Conservation (phyloP, 1,140 invertebrate genomes). For the Drosophila bipectinata region DNA sequence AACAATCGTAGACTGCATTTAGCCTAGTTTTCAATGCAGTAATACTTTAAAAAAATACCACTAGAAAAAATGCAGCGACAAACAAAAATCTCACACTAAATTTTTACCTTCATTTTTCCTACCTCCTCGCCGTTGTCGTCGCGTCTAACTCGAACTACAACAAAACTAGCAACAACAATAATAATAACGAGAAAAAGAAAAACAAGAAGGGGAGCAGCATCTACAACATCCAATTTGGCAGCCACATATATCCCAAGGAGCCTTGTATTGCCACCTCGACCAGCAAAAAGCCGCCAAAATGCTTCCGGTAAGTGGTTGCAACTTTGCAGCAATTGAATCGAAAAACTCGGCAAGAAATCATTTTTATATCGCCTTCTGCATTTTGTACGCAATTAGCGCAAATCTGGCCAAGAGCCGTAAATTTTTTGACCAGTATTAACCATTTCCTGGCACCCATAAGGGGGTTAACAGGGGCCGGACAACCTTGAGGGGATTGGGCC, state of each 20-base stretch:
- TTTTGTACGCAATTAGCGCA: slow-evolving; percentile 54
- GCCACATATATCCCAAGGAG: slow-evolving; percentile 43
- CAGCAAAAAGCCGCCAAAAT: slow-evolving; percentile 72
- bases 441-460: slow-evolving; percentile 22
- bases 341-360: slow-evolving; percentile 30
- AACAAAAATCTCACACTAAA: slow-evolving; percentile 49
- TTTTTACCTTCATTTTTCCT: slow-evolving; percentile 25
- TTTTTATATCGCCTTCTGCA: slow-evolving; percentile 34
- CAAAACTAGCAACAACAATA: slow-evolving; percentile 28
- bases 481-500: slow-evolving; percentile 27
- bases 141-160: slow-evolving; percentile 44
- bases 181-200: slow-evolving; percentile 1
- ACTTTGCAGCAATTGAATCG: slow-evolving; percentile 8
- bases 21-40: slow-evolving; percentile 51
- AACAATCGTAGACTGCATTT: slow-evolving; percentile 30
- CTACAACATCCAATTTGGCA: slow-evolving; percentile 5
- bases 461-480: not conserved
- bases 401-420: slow-evolving; percentile 43
- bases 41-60: slow-evolving; percentile 30
- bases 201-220: slow-evolving; percentile 2
- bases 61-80: slow-evolving; percentile 22
- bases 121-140: slow-evolving; percentile 45
- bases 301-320: slow-evolving; percentile 70
- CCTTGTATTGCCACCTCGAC: slow-evolving; percentile 50
- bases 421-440: slow-evolving; percentile 16